Percentiles rank a stretch among this genome's conserved stretches.
Conservation (phyloP, 1,140 invertebrate genomes). For the Ridgeia piscesae region DNA sequence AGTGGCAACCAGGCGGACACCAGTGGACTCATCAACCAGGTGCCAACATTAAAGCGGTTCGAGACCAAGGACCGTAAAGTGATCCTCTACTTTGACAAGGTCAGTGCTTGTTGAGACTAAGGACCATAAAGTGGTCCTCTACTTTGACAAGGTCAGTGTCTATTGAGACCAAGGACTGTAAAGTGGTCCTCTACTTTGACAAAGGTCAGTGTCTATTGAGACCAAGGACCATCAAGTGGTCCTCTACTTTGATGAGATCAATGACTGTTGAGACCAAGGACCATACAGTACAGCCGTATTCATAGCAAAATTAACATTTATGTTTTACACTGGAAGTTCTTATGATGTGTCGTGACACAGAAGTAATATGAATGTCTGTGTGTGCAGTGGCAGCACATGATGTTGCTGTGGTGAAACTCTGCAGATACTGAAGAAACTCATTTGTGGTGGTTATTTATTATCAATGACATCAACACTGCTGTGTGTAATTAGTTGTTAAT, state of each 20-base stretch:
- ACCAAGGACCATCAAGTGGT: constrained; percentile 9
- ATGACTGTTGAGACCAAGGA: not conserved
- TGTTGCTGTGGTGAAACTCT: no score
- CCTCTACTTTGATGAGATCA: constrained; percentile 18
- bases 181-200: constrained; percentile 17
- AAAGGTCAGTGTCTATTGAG: constrained; percentile 8
- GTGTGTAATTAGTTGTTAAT: not conserved
- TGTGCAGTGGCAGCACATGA: no score
- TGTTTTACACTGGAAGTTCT: no score
- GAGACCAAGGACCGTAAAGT: constrained; percentile 16
- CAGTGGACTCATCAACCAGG: not conserved
- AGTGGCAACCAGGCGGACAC: constrained; percentile 14
- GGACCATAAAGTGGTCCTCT: constrained; percentile 1
- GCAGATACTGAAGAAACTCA: no score
- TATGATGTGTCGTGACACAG: no score
- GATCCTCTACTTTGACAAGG: constrained; percentile 20
- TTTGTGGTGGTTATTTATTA: no score
- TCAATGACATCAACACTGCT: not conserved
- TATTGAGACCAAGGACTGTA: not conserved
- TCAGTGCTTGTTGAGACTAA: not conserved
- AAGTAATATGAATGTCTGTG: no score
- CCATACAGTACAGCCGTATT: no score
- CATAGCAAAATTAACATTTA: no score
- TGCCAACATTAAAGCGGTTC: not conserved
- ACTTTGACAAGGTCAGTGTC: constrained; percentile 14